phyloP scores from a whole-genome alignment of 2,113 vertebrate genomes.

The Marmota monax region DNA sequence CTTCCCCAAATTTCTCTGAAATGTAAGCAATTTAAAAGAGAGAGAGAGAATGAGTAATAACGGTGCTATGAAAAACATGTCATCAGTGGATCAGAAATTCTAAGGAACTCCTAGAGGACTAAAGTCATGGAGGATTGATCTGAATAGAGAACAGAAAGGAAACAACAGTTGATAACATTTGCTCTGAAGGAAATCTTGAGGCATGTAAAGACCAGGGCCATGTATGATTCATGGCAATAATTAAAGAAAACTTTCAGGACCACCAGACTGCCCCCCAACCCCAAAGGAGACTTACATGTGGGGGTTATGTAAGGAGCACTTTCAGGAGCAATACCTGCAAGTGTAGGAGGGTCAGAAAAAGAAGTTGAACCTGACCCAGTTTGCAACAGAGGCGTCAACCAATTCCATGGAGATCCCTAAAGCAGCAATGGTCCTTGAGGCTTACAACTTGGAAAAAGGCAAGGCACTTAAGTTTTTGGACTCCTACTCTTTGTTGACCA shows the following conservation, averaged over 20 bases:
- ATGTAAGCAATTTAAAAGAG: neutral
- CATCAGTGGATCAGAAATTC: neutral
- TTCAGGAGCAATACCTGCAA: neutral
- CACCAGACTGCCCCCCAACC: too few species aligned
- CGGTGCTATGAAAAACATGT: neutral
- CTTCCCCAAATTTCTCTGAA: neutral
- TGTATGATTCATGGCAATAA: neutral
- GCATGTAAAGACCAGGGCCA: neutral
- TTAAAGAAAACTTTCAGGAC: neutral
- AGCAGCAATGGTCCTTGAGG: neutral
- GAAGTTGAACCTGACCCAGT: neutral
- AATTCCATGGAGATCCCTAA: neutral
- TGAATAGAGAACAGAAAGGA: neutral
- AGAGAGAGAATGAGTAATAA: neutral
- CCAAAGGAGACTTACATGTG: neutral
- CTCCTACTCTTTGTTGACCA: neutral
- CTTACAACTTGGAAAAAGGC: neutral
- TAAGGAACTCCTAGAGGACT: neutral
- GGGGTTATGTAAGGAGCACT: too few species aligned
- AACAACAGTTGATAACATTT: neutral
- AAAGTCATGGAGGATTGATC: neutral
- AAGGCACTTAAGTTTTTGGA: neutral
- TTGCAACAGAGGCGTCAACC: neutral
- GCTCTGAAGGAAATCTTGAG: neutral
- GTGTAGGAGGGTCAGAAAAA: neutral